Evolutionary conservation across 1,140 invertebrate species (phyloP).

Genomic region (Drosophila mojavensis): DNA sequence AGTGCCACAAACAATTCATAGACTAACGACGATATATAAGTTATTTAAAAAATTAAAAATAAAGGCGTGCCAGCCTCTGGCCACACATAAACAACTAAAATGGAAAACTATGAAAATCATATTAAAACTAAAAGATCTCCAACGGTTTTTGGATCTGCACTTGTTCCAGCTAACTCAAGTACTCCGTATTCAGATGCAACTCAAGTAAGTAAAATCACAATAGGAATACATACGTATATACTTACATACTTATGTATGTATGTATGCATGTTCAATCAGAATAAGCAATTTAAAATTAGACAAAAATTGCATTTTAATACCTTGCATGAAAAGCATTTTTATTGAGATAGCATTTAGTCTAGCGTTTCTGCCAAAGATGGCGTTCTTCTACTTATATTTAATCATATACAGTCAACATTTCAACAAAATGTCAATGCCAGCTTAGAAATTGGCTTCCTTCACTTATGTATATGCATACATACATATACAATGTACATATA

Average conservation of each 20-base stretch:
- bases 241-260: not conserved
- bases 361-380: no score
- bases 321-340: no score
- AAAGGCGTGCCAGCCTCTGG: conserved; percentile 16
- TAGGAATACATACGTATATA: not conserved
- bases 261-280: not conserved
- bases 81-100: conserved; percentile 19
- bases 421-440: no score
- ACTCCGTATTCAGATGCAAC: conserved; percentile 98
- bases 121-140: conserved; percentile 70
- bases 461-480: no score
- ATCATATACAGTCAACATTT: no score
- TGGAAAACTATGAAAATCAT: conserved; percentile 43
- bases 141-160: conserved; percentile 91
- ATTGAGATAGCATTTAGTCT: no score
- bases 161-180: conserved; percentile 94
- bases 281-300: no score
- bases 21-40: conserved; percentile 13
- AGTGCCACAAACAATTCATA: not conserved
- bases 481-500: no score
- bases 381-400: no score
- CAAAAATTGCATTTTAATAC: no score
- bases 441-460: no score
- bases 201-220: conserved; percentile 88
- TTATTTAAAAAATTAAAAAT: conserved; percentile 5